phyloP scores from a whole-genome alignment of 2,888 invertebrate genomes.

The Ectemnius cavifrons region DNA sequence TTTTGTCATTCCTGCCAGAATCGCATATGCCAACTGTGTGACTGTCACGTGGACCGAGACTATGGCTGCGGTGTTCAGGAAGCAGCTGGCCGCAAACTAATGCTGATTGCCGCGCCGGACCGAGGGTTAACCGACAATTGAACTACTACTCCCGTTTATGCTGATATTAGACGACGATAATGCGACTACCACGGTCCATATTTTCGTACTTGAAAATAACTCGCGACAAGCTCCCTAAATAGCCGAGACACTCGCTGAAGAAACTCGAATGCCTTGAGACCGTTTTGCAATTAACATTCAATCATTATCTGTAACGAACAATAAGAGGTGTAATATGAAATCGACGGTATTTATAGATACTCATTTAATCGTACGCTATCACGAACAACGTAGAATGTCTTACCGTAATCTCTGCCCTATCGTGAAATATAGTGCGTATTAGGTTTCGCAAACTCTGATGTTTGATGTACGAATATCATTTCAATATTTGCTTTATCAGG shows the following conservation, averaged over 20 bases:
- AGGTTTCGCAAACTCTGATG: too few relatives aligned
- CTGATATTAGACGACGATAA: conserved; percentile 64
- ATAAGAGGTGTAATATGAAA: too few relatives aligned
- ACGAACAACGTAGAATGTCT: too few relatives aligned
- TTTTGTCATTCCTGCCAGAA: conserved; percentile 6
- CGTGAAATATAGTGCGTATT: too few relatives aligned
- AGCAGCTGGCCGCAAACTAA: conserved; percentile 68
- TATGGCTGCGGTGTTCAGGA: conserved; percentile 58
- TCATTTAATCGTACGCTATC: too few relatives aligned
- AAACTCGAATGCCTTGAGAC: too few relatives aligned
- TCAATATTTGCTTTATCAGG: neutral
- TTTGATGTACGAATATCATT: neutral
- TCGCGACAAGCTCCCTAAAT: too few relatives aligned
- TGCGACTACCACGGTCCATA: conserved; percentile 19
- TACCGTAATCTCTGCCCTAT: too few relatives aligned
- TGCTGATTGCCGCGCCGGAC: conserved; percentile 66
- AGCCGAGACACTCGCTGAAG: too few relatives aligned
- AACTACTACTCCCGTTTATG: conserved; percentile 62
- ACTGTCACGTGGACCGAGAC: conserved; percentile 53
- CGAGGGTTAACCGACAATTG: conserved; percentile 74
- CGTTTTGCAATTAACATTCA: too few relatives aligned
- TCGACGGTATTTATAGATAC: too few relatives aligned
- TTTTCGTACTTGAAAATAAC: conserved; percentile 11
- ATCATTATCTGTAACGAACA: too few relatives aligned
- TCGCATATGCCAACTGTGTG: conserved; percentile 42